Conservation (phyloP, 2,888 invertebrate species). For the Drosophila birchii region DNA sequence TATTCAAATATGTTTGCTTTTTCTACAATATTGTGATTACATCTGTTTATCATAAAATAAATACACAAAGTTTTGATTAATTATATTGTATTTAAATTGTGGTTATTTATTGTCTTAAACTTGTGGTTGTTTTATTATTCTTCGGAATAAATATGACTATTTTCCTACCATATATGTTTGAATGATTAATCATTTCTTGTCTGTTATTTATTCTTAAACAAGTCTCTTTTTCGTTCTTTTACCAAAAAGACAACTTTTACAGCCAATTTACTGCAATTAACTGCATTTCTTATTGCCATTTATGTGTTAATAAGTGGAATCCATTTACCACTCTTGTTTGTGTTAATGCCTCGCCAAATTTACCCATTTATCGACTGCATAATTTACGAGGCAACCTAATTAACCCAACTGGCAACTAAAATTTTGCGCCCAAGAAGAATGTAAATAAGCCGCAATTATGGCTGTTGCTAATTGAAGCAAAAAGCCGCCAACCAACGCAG, state of each 20-base stretch:
- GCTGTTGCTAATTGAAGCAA: conserved; percentile 38
- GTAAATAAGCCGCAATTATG: conserved; percentile 42
- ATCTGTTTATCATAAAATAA: conserved; percentile 9
- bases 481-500: conserved; percentile 24
- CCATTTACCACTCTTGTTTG: conserved; percentile 22
- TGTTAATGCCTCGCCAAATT: conserved; percentile 23
- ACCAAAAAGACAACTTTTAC: background rate
- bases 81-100: background rate
- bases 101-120: background rate
- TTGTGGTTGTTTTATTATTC: background rate
- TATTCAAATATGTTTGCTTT: conserved; percentile 28
- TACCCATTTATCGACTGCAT: conserved; percentile 41
- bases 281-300: background rate
- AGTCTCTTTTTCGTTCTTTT: background rate
- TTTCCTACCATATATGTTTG: too few species aligned
- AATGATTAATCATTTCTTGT: background rate
- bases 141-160: too few species aligned
- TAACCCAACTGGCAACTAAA: conserved; percentile 37
- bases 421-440: conserved; percentile 42
- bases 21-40: conserved; percentile 10
- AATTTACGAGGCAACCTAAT: conserved; percentile 37
- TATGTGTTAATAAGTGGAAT: conserved; percentile 16
- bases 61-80: background rate
- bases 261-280: background rate
- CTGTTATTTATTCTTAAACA: background rate